Evolutionary conservation across 2,797 vertebrate species (phyloP).

Genomic region (Alca torda): DNA sequence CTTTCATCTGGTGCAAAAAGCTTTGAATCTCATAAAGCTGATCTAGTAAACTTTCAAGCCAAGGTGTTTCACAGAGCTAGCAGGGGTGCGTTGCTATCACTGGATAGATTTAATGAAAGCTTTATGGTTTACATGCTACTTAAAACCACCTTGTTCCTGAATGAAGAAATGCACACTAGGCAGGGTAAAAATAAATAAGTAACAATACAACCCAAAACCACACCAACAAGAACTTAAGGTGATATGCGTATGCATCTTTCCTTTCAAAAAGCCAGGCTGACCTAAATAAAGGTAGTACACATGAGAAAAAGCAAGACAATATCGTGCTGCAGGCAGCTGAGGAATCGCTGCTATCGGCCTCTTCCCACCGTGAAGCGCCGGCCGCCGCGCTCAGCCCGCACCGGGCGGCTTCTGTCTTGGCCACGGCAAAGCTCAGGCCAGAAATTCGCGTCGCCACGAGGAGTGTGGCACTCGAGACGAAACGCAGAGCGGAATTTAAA

Average conservation of each 20-base stretch:
- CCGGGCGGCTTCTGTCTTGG: neutral
- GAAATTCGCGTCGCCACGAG: rapidly evolving
- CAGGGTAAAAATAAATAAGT: neutral
- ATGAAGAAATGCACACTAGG: neutral
- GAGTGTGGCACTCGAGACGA: neutral
- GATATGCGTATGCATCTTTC: neutral
- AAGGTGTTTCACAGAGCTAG: slow-evolving; percentile 2
- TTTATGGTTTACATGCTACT: slow-evolving; percentile 48
- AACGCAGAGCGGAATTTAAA: neutral
- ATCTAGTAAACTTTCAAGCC: slow-evolving; percentile 49
- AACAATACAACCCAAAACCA: neutral
- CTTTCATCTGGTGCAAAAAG: slow-evolving; percentile 49
- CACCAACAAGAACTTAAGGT: neutral
- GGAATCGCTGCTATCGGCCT: neutral
- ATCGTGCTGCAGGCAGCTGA: neutral
- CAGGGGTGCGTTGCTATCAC: neutral
- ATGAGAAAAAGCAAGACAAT: neutral
- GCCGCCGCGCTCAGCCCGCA: rapidly evolving
- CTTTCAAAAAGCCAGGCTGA: neutral
- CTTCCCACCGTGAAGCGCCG: neutral
- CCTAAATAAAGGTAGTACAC: neutral
- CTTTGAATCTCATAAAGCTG: slow-evolving; percentile 41
- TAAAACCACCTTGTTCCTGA: slow-evolving; percentile 31
- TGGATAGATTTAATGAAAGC: slow-evolving; percentile 27
- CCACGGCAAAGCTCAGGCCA: neutral